A percentile compares a stretch with the other conserved stretches of the same genome.
Conservation (phyloP, 2,113 vertebrate species). For the Megaleporinus macrocephalus region DNA sequence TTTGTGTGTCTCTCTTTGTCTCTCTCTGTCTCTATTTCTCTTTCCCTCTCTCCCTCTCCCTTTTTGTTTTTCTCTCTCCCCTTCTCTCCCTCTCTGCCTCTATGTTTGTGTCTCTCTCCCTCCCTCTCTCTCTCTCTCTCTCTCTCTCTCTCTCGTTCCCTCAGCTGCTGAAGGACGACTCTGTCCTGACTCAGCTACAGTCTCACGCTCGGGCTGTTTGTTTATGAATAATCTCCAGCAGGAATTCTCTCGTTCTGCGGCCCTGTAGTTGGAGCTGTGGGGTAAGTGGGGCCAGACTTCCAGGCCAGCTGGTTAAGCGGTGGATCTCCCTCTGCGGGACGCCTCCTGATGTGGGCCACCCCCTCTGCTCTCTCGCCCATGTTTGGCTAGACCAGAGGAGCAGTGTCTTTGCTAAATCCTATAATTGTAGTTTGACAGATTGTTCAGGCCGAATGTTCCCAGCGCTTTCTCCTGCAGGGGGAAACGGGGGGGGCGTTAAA, state of each 20-base stretch:
- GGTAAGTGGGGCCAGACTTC: conserved; percentile 48
- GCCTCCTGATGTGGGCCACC: not conserved
- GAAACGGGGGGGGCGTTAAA: too few relatives aligned
- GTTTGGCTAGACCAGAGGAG: not conserved
- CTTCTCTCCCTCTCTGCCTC: too few relatives aligned
- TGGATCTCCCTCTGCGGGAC: not conserved
- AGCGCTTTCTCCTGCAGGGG: too few relatives aligned
- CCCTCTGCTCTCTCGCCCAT: not conserved
- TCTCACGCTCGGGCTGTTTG: conserved; percentile 4
- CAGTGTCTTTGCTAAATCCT: not conserved
- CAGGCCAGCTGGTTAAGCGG: conserved; percentile 18
- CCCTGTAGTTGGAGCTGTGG: not conserved
- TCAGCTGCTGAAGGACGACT: conserved; percentile 1
- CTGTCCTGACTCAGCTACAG: not conserved
- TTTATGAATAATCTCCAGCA: not conserved
- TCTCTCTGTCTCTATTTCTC: too few relatives aligned
- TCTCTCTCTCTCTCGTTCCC: not conserved
- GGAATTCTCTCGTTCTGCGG: not conserved
- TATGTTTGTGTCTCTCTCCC: too few relatives aligned
- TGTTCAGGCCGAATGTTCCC: not conserved
- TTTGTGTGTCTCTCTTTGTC: too few relatives aligned
- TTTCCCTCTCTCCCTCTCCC: too few relatives aligned
- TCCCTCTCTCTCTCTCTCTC: not conserved
- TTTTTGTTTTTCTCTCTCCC: too few relatives aligned
- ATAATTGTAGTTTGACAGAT: not conserved